These are phyloP conservation scores for Philhelius pedissequus DNA, from an alignment of 2,888 invertebrate species.

Conservation along the genomic window DNA sequence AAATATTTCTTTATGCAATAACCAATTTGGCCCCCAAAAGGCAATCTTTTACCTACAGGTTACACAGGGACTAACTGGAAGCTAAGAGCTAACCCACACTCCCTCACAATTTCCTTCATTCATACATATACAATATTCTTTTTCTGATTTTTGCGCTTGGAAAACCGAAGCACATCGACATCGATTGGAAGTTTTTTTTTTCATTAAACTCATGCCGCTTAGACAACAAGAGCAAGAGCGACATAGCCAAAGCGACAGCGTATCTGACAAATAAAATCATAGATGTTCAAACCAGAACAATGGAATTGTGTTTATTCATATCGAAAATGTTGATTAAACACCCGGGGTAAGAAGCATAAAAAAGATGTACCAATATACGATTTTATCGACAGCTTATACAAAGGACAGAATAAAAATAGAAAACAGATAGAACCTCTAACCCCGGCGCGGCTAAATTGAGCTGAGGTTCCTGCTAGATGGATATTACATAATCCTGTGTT, in stretches of 20 bases:
- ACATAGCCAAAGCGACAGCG: not conserved
- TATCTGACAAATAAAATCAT: conserved; percentile 24
- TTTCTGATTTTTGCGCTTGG: not conserved
- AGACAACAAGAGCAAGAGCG: too few relatives aligned
- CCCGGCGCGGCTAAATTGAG: conserved; percentile 35
- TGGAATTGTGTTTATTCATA: conserved; percentile 42
- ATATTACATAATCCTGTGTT: conserved; percentile 39
- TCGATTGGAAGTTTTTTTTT: not conserved
- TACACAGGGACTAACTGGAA: not conserved
- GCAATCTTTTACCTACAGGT: not conserved
- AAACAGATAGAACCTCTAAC: not conserved
- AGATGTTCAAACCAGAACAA: conserved; percentile 15
- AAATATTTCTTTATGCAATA: not conserved
- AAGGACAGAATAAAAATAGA: not conserved
- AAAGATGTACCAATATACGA: conserved; percentile 14
- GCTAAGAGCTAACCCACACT: not conserved
- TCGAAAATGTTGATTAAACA: conserved; percentile 59
- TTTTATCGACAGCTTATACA: conserved; percentile 26
- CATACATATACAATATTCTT: too few relatives aligned
- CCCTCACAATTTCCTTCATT: not conserved
- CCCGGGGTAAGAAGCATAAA: conserved; percentile 42
- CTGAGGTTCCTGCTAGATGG: conserved; percentile 11
- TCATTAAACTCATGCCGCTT: not conserved
- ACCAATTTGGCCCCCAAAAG: not conserved
- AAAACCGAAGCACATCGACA: not conserved